These are phyloP conservation scores for Vombatus ursinus DNA, from an alignment of 2,113 vertebrate species.

Conservation along the genomic window DNA sequence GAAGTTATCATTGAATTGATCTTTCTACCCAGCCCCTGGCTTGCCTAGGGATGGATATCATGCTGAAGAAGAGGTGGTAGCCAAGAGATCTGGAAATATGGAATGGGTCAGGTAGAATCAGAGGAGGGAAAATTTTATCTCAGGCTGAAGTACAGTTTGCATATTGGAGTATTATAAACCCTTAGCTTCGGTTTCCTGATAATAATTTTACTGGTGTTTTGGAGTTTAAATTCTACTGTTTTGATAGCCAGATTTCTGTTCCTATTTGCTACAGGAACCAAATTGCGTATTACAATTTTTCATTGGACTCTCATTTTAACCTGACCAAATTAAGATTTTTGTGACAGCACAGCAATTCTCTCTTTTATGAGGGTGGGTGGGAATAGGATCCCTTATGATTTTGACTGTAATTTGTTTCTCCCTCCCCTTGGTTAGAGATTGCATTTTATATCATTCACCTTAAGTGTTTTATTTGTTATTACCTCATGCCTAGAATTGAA, in stretches of 20 bases:
- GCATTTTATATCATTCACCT: not conserved
- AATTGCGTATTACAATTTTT: not conserved
- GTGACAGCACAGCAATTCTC: not conserved
- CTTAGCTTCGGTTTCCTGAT: not conserved
- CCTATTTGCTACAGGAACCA: not conserved
- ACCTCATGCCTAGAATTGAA: not conserved
- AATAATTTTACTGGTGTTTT: not conserved
- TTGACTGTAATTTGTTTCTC: no score
- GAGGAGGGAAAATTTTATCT: not conserved
- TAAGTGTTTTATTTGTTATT: not conserved
- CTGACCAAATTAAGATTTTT: not conserved
- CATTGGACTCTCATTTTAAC: not conserved
- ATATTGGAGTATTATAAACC: not conserved
- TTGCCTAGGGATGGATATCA: no score
- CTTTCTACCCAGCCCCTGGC: no score
- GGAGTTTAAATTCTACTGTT: not conserved
- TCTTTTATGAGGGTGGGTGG: no score
- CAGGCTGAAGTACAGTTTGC: not conserved
- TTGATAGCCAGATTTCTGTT: not conserved
- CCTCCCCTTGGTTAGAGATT: not conserved
- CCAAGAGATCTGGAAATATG: no score
- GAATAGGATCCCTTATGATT: not conserved
- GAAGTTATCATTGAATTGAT: no score
- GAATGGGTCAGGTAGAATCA: no score
- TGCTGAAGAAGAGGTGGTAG: no score